Evolutionary conservation across 2,888 invertebrate species (phyloP), one percentile per base, ranked within the genome.

Genomic region (Ennomos fuscantarius): DNA sequence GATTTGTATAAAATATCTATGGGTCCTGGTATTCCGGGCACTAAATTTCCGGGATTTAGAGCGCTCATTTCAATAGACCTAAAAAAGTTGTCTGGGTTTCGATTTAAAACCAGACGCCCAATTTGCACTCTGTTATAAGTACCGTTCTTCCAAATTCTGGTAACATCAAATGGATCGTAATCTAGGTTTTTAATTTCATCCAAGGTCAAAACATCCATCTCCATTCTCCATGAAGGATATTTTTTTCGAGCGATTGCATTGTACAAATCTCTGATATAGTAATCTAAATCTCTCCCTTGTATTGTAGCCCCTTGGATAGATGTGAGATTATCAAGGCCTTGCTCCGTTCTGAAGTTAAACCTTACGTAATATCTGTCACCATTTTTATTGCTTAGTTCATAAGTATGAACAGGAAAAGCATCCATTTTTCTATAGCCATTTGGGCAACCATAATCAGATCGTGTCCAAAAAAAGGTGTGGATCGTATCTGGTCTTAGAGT

Each of bases 361-460:
- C 96, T 98, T 63, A 96, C 96, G 78, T 95, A 98, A 66, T 95
- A 93, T 15, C 93, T 85, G 50, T 96, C 94, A 0, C 95, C 94
- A 2, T 94, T 83, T 45, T 89, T 93, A 82, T 98, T 98, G 24
- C 97, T 94, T 58, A 98, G 81, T 82, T 97, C 97, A 82, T 96
- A 99, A 0, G 97, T 96, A 79, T 98, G 98, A 0, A 96, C 96
- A 1, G 97, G 97, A 73, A 97, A 98, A 37, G 96, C 96, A 73
- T 98, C 96, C 97, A 98, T 98, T 82, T 95, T 95, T 54, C 98
- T 94, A 81, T 95, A 96, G 8, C 98, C 98, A 81, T 97, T 96
- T 0, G 98, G 98, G 62, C 96, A 95, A 10, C 98, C 98, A 68
- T 96, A 94, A 85, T 98, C 98, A 8, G 96, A 94, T 72, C 96